Conservation (phyloP, 2,888 invertebrate genomes). For the Lacanobia oleracea region DNA sequence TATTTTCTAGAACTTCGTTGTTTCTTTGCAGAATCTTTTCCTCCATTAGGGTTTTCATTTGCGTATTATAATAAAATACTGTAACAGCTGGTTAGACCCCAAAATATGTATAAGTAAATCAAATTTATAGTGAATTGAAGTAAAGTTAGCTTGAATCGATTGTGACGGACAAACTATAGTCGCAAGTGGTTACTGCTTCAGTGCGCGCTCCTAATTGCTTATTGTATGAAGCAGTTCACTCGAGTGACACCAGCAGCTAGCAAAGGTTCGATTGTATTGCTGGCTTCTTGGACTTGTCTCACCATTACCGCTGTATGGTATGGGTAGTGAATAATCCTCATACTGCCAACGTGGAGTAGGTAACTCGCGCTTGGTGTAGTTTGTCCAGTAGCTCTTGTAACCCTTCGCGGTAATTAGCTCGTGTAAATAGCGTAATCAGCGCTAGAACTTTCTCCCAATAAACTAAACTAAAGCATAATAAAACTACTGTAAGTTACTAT, state of each 20-base stretch:
- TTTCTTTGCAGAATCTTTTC: conserved; percentile 62
- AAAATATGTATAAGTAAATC: conserved; percentile 67
- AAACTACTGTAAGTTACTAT: conserved; percentile 71
- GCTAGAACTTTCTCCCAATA: conserved; percentile 69
- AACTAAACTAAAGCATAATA: conserved; percentile 75
- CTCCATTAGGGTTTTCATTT: conserved; percentile 65
- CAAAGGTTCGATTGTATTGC: conserved; percentile 16
- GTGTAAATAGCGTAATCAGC: conserved; percentile 66
- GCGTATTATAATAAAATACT: conserved; percentile 60
- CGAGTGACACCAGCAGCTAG: neutral
- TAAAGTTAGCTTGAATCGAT: conserved; percentile 51
- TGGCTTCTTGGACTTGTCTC: conserved; percentile 1
- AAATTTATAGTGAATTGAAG: conserved; percentile 66
- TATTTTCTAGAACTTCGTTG: neutral
- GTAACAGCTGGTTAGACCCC: conserved; percentile 69
- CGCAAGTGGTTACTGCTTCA: conserved; percentile 13
- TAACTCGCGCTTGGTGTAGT: conserved; percentile 29
- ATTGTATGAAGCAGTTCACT: conserved; percentile 15
- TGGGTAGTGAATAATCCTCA: conserved; percentile 22
- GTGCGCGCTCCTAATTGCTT: conserved; percentile 12
- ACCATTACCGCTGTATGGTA: conserved; percentile 21
- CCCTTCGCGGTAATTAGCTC: conserved; percentile 57
- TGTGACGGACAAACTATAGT: conserved; percentile 40
- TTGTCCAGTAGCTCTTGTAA: conserved; percentile 47
- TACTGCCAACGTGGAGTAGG: conserved; percentile 18